Conservation (phyloP, 2,113 vertebrate genomes). For the Sminthopsis crassicaudata region DNA sequence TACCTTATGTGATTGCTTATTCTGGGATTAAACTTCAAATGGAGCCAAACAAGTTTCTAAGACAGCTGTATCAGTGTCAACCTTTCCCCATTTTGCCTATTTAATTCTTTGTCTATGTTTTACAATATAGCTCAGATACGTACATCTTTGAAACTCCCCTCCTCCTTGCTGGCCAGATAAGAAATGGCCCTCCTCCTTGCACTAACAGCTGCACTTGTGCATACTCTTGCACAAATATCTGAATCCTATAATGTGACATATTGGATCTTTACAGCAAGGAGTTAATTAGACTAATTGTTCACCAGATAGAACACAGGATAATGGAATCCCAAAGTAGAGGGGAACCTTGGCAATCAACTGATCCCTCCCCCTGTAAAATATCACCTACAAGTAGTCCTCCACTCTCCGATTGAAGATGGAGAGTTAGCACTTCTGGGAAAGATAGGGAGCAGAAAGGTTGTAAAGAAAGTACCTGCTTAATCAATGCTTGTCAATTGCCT, state of each 20-base stretch:
- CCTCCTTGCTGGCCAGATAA: too few species aligned
- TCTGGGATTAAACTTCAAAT: not conserved
- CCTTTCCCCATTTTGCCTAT: not conserved
- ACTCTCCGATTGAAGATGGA: not conserved
- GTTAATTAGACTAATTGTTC: not conserved
- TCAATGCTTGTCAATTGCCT: not conserved
- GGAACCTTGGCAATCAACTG: not conserved
- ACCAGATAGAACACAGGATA: not conserved
- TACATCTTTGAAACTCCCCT: not conserved
- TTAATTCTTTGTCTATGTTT: not conserved
- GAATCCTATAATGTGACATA: not conserved
- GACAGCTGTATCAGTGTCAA: not conserved
- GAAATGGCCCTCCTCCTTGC: not conserved
- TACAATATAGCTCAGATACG: not conserved
- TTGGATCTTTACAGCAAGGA: not conserved
- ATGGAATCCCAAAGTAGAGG: not conserved
- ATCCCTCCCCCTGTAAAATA: not conserved
- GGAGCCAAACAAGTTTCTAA: not conserved
- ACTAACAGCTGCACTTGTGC: not conserved
- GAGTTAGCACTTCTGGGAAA: not conserved
- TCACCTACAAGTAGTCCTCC: not conserved
- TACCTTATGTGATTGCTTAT: not conserved
- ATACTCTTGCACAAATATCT: not conserved
- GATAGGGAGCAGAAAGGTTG: not conserved
- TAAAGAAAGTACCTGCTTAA: not conserved